Evolutionary conservation across 2,888 invertebrate genomes (phyloP), one percentile per base, ranked within the genome.

Genomic region (Caenorhabditis drosophilae): DNA sequence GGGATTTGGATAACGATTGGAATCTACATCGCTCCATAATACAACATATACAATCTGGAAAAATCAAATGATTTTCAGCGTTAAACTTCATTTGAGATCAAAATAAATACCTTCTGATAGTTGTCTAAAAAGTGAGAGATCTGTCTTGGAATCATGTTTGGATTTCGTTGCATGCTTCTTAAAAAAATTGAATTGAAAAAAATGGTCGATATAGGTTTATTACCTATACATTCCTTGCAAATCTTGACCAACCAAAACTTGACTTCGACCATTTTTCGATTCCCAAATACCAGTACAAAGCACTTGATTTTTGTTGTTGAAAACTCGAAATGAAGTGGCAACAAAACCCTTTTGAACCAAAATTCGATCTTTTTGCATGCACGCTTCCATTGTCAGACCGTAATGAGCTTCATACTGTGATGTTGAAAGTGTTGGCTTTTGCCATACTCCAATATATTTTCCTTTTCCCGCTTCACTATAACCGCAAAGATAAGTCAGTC

Each of bases 211-310:
- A n/a, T n/a, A n/a, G n/a, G n/a, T n/a, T n/a, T n/a, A n/a, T n/a
- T n/a, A n/a, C n/a, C n/a, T 53, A 47, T 71, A 70, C 79, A 80
- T 79, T 6, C 59, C 55, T 31, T 66, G 67, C 0, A 81, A 51
- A 53, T 79, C 68, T 11, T 73, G 62, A 6, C 77, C 78, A 25
- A 78, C 72, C 55, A 75, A 75, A 4, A 82, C 70, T 44, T 49
- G 67, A 47, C 80, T 80, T 23, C 74, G 64, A 15, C 79, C 76
- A 18, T 78, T 76, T 23, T 72, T 51, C 26, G 77, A 69, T 45
- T 82, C 82, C 82, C 82, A 82, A 34, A 82, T 82, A 11, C 78
- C 82, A 20, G 80, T 76, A 42, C 82, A 82, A 7, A 82, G 41
- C 15, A 77, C 79, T 57, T 77, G 75, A 52, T 76, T 70, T 20